Conservation (phyloP, 1,140 invertebrate species). For the Ips nitidus region DNA sequence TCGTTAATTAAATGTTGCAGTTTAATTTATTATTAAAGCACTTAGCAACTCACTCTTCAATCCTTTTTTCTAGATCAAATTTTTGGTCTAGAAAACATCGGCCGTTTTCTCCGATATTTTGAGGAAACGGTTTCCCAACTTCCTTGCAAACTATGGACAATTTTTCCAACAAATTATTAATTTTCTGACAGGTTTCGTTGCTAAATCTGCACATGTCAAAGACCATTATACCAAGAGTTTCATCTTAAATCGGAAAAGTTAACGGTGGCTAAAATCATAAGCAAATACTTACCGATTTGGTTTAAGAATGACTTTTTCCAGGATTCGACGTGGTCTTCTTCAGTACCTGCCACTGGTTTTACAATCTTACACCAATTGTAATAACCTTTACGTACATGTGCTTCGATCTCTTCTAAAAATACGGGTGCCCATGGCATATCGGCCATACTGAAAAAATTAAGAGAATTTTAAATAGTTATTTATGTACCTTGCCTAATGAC, state of each 20-base stretch:
- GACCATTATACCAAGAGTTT: constrained; percentile 22
- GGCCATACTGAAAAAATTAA: constrained; percentile 11
- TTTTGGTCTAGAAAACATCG: constrained; percentile 31
- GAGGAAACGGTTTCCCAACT: constrained; percentile 19
- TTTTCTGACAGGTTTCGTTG: constrained; percentile 9
- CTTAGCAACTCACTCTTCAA: constrained; percentile 28
- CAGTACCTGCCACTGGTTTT: constrained; percentile 14
- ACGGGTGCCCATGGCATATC: constrained; percentile 29
- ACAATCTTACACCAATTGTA: constrained; percentile 24
- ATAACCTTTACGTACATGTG: constrained; percentile 10
- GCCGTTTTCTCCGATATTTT: constrained; percentile 22
- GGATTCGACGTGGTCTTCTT: constrained; percentile 9
- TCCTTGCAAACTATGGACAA: constrained; percentile 19
- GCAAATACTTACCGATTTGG: constrained; percentile 9
- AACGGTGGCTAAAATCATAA: not conserved
- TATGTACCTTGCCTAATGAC: not conserved
- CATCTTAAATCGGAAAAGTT: constrained; percentile 13
- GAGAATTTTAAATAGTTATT: constrained; percentile 3
- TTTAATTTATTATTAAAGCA: not conserved
- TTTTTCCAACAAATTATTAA: constrained; percentile 19
- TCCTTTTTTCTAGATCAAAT: constrained; percentile 16
- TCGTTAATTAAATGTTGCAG: constrained; percentile 11
- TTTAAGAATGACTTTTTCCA: constrained; percentile 10
- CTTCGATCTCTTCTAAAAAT: constrained; percentile 13
- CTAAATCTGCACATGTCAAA: constrained; percentile 22